Evolutionary conservation across 2,888 invertebrate species (phyloP).

Genomic region (Tethea ocularis): DNA sequence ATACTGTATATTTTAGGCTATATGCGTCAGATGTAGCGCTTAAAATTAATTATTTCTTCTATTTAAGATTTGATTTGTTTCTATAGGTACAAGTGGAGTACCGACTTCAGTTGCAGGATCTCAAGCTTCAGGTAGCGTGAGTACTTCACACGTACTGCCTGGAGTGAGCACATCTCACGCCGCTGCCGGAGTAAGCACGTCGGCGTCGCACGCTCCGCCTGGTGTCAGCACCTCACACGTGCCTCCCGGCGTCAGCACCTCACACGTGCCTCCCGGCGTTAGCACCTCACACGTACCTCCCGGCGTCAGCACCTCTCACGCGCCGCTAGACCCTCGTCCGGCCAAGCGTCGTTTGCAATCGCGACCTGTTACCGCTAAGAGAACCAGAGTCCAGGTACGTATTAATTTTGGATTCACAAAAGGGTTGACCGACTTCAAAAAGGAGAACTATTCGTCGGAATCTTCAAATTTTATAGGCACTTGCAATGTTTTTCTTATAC

Average conservation of each 20-base stretch:
- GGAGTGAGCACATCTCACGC: conserved; percentile 42
- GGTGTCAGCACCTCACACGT: conserved; percentile 54
- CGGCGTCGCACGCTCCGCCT: conserved; percentile 41
- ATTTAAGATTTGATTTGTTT: too few relatives aligned
- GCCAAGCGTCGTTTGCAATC: conserved; percentile 69
- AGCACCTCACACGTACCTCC: conserved; percentile 49
- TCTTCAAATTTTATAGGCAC: too few relatives aligned
- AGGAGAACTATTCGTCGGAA: too few relatives aligned
- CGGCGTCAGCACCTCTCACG: conserved; percentile 51
- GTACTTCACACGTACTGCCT: conserved; percentile 40
- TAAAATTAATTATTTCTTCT: too few relatives aligned
- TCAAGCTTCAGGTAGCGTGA: conserved; percentile 52
- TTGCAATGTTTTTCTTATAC: too few relatives aligned
- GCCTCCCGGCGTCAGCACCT: conserved; percentile 52
- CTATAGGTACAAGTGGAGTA: conserved; percentile 27
- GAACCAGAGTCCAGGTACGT: conserved; percentile 80
- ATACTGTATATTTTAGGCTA: too few relatives aligned
- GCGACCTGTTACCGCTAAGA: conserved; percentile 75
- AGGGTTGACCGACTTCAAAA: too few relatives aligned
- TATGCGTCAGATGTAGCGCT: too few relatives aligned
- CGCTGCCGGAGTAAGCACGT: conserved; percentile 36
- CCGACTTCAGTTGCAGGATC: conserved; percentile 48
- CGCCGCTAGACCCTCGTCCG: conserved; percentile 68
- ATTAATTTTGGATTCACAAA: not conserved
- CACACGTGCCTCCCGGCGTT: conserved; percentile 45